These are phyloP conservation scores for Pluvialis apricaria DNA, from an alignment of 2,113 vertebrate species.

Conservation along the genomic window DNA sequence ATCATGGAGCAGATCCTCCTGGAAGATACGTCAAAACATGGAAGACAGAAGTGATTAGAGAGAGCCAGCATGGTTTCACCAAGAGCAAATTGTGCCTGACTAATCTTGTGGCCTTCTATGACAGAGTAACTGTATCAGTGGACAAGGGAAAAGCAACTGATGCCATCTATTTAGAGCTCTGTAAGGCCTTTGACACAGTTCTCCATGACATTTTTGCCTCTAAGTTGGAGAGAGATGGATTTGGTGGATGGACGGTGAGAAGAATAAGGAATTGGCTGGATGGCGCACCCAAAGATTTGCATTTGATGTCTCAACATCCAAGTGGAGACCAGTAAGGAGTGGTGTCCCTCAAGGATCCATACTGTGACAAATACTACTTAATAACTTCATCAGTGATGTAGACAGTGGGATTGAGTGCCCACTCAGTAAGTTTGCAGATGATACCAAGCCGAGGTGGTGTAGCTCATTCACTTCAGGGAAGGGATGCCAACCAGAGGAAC, in stretches of 20 bases:
- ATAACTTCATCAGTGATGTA: too few species aligned
- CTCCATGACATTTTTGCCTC: not conserved
- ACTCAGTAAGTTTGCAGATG: not conserved
- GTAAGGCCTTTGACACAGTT: not conserved
- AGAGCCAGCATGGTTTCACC: not conserved
- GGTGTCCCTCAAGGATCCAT: not conserved
- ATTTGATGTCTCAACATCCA: not conserved
- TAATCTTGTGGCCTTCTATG: not conserved
- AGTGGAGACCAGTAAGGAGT: accelerated
- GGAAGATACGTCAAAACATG: not conserved
- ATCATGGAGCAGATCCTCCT: not conserved
- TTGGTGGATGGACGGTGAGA: too few species aligned
- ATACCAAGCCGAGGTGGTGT: not conserved
- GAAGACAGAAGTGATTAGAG: not conserved
- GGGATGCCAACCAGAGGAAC: not conserved
- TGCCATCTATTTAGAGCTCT: not conserved
- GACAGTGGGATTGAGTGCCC: not conserved
- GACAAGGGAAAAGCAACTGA: not conserved
- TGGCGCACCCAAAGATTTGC: not conserved
- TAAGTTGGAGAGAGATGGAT: not conserved
- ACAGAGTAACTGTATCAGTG: too few species aligned
- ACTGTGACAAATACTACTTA: not conserved
- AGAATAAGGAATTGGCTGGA: not conserved
- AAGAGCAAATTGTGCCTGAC: not conserved
- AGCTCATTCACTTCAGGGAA: not conserved